Conservation (phyloP, 2,888 invertebrate species). For the Poecilobothrus nobilitatus region DNA sequence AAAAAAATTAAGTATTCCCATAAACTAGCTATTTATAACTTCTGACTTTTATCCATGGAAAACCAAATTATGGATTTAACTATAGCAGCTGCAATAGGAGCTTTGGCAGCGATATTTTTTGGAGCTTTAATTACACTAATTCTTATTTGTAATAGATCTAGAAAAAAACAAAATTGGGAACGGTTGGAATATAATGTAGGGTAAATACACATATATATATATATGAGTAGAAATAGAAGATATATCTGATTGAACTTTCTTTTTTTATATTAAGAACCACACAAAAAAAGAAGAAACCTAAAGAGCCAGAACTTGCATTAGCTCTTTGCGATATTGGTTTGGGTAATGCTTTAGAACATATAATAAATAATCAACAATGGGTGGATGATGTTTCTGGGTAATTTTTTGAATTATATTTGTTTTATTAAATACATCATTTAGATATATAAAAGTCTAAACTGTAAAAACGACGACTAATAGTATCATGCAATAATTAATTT, state of each 20-base stretch:
- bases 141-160: slow-evolving; percentile 52
- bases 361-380: slow-evolving; percentile 55
- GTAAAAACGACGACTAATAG: too few species aligned
- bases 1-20: too few species aligned
- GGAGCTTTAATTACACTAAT: slow-evolving; percentile 57
- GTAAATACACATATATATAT: slow-evolving; percentile 15
- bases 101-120: slow-evolving; percentile 58
- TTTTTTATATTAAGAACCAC: slow-evolving; percentile 16
- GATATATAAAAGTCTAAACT: background rate
- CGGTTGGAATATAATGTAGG: slow-evolving; percentile 32
- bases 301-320: slow-evolving; percentile 33
- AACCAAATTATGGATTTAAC: background rate
- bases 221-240: background rate
- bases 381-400: slow-evolving; percentile 60
- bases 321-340: slow-evolving; percentile 52
- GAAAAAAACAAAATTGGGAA: slow-evolving; percentile 28
- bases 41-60: background rate
- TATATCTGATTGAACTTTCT: background rate
- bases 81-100: slow-evolving; percentile 56
- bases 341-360: slow-evolving; percentile 51
- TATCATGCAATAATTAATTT: too few species aligned
- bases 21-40: too few species aligned
- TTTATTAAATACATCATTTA: background rate
- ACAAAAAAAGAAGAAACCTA: slow-evolving; percentile 21
- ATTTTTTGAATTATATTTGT: background rate